Evolutionary conservation across 2,113 vertebrate genomes (phyloP).

Genomic region (Apteryx mantelli): DNA sequence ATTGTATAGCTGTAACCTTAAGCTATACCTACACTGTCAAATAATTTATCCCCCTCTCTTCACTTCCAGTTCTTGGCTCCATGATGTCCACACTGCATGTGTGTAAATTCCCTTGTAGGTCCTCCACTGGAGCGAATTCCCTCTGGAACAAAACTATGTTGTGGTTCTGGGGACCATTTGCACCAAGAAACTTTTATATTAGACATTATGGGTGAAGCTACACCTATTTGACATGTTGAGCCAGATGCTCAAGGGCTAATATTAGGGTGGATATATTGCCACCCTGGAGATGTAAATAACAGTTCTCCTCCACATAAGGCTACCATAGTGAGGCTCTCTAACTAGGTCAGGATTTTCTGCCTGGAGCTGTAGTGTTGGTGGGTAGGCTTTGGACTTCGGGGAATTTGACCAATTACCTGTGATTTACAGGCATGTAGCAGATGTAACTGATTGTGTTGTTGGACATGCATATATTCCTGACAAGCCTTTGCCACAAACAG

Average conservation of each 20-base stretch:
- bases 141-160: neutral
- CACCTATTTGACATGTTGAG: neutral
- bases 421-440: no score
- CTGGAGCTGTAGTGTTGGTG: neutral
- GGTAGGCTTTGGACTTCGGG: neutral
- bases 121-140: neutral
- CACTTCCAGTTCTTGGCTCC: neutral
- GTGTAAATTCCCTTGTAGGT: neutral
- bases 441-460: no score
- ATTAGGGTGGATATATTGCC: neutral
- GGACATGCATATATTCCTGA: no score
- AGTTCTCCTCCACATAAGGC: neutral
- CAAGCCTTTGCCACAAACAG: no score
- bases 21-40: neutral
- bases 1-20: neutral
- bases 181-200: neutral
- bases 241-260: neutral
- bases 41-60: neutral
- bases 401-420: neutral
- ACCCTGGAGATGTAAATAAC: neutral
- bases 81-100: accelerated
- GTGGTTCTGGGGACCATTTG: neutral
- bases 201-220: neutral
- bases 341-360: neutral
- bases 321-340: neutral